Evolutionary conservation across 2,113 vertebrate species (phyloP), one percentile per base, ranked within the genome.

Genomic region (Verasper variegatus): DNA sequence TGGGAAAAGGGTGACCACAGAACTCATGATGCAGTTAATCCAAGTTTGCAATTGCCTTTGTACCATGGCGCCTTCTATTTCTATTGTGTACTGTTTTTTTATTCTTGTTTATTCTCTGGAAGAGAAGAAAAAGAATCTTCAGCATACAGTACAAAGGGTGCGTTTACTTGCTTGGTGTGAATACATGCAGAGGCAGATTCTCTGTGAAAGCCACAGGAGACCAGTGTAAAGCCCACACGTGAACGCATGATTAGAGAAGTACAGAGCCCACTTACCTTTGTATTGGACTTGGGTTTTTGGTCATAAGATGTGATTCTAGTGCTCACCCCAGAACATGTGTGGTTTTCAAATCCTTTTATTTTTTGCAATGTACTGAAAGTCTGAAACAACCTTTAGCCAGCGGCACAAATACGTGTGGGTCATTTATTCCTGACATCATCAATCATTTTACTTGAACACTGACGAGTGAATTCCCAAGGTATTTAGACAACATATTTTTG

Each of bases 11-110:
- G 88, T 86, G 90, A 91, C 80, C 76, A 83, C 69, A 65, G 71
- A 81, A 88, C 82, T 89, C 76, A 78, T 67, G 80, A 90, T 89
- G 89, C 90, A 91, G 92, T 91, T 86, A 82, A 89, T 90, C 87
- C 85, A 86, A 83, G 86, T 92, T 91, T 93, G 88, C 83, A 87
- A 89, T 88, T 88, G 92, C 89, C 92, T 92, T 93, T 90, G 89
- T 89, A 88, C 92, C 92, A 91, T 91, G 87, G 87, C 91, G 89
- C 91, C 92, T 95, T 93, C 89, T 83, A 84, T 90, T 90, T 91
- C 81, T 91, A 87, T 87, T 82, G 84, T 87, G 82, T 74, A 75
- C 74, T 62, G 52, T 84, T 89, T 86, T 31, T 78, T 90, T 57
- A 69, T 83, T 82, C 70, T 79, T 65, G 74, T 71, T 81, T 74